Percentiles rank a stretch among this genome's conserved stretches.
Conservation (phyloP, 2,113 vertebrate species). For the Zapornia atra region DNA sequence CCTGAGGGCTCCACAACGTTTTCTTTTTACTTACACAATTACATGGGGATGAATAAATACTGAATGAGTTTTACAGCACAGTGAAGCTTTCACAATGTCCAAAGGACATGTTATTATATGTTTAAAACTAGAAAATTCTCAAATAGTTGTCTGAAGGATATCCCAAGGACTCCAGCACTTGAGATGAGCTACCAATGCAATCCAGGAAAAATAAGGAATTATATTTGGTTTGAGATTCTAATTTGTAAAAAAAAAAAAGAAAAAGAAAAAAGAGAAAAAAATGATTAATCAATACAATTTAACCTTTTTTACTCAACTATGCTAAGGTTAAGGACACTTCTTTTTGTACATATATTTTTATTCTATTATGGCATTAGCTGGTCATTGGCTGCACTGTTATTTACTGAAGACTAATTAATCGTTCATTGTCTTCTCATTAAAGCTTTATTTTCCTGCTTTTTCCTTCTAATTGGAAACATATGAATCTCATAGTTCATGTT, state of each 20-base stretch:
- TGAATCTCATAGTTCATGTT: neutral
- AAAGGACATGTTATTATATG: neutral
- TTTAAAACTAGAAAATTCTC: neutral
- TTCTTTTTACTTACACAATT: constrained; percentile 35
- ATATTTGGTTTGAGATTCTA: neutral
- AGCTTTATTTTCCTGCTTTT: neutral
- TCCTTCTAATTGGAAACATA: neutral
- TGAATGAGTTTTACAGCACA: neutral
- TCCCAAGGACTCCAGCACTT: neutral
- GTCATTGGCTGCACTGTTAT: neutral
- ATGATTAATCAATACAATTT: neutral
- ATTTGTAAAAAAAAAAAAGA: neutral
- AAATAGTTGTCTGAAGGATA: neutral
- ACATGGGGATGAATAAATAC: constrained; percentile 11
- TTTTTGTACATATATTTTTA: neutral
- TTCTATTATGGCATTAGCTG: neutral
- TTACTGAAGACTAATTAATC: constrained; percentile 7
- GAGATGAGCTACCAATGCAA: neutral
- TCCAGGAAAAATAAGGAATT: neutral
- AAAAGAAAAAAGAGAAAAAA: neutral
- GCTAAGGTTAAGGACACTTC: neutral
- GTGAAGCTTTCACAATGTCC: neutral
- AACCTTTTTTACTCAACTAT: neutral
- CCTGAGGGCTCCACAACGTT: neutral
- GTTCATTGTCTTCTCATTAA: neutral